Percentiles rank a stretch among this genome's conserved stretches.
Conservation (phyloP, 2,113 vertebrate genomes). For the Trichomycterus rosablanca region DNA sequence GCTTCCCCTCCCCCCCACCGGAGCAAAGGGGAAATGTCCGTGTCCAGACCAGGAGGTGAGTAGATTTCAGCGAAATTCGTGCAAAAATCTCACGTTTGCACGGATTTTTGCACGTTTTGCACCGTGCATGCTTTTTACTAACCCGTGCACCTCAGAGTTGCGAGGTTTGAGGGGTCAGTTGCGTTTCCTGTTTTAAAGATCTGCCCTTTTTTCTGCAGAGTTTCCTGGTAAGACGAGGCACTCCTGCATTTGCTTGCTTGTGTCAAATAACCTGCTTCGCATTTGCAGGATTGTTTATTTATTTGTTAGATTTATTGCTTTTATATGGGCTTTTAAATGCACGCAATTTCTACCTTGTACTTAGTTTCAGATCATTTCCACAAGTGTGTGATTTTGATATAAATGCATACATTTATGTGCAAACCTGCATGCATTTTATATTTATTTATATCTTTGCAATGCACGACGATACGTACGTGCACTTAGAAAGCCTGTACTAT, state of each 20-base stretch:
- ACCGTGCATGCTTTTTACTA: constrained; percentile 51
- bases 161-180: constrained; percentile 76
- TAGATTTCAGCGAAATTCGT: constrained; percentile 59
- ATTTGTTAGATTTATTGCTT: too few species aligned
- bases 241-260: constrained; percentile 62
- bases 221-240: constrained; percentile 83
- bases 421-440: too few species aligned
- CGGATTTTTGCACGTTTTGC: constrained; percentile 65
- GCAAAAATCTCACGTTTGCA: constrained; percentile 71
- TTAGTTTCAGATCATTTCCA: too few species aligned
- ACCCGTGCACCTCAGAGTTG: constrained; percentile 79
- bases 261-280: constrained; percentile 35
- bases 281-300: too few species aligned
- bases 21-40: constrained; percentile 92
- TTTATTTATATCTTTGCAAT: too few species aligned
- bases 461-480: too few species aligned
- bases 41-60: constrained; percentile 87
- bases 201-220: constrained; percentile 73
- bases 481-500: too few species aligned
- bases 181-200: constrained; percentile 87
- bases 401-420: too few species aligned
- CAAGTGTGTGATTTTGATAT: too few species aligned
- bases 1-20: constrained; percentile 87
- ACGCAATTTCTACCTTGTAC: too few species aligned
- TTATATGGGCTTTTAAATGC: too few species aligned